These are phyloP conservation scores for Eutrigla gurnardus DNA, from an alignment of 2,797 vertebrate species.

Conservation along the genomic window DNA sequence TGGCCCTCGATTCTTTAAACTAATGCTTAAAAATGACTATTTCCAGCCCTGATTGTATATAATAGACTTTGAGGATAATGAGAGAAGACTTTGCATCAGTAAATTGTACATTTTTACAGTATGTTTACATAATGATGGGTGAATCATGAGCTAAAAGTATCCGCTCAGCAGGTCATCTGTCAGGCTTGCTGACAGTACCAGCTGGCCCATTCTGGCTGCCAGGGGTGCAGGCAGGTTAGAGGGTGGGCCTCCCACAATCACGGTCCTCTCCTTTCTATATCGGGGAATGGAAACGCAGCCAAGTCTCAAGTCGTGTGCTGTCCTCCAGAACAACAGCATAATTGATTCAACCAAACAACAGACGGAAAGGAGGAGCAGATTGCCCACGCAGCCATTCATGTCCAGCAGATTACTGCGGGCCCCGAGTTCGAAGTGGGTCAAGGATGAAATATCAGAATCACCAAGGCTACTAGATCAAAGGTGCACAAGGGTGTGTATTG, in stretches of 20 bases:
- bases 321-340: conserved; percentile 58
- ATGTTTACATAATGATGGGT: conserved; percentile 67
- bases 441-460: conserved; percentile 64
- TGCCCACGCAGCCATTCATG: conserved; percentile 69
- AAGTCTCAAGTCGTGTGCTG: conserved; percentile 58
- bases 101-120: conserved; percentile 37
- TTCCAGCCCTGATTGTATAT: background rate
- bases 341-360: conserved; percentile 65
- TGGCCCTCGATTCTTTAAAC: background rate
- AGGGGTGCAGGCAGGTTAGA: conserved; percentile 78
- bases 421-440: conserved; percentile 73
- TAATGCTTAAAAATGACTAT: background rate
- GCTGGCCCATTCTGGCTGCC: conserved; percentile 76
- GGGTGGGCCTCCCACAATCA: conserved; percentile 71
- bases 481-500: conserved; percentile 29
- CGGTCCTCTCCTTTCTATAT: conserved; percentile 63
- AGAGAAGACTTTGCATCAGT: conserved; percentile 19
- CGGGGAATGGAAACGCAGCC: conserved; percentile 63
- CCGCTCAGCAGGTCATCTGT: conserved; percentile 77
- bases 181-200: conserved; percentile 78
- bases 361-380: conserved; percentile 77
- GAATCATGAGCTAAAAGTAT: conserved; percentile 81
- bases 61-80: background rate
- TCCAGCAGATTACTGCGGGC: conserved; percentile 63
- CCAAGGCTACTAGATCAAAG: conserved; percentile 56